Base-by-base conservation (phyloP, 2,113 vertebrate species). In the Phylloscopus whistleri region DNA sequence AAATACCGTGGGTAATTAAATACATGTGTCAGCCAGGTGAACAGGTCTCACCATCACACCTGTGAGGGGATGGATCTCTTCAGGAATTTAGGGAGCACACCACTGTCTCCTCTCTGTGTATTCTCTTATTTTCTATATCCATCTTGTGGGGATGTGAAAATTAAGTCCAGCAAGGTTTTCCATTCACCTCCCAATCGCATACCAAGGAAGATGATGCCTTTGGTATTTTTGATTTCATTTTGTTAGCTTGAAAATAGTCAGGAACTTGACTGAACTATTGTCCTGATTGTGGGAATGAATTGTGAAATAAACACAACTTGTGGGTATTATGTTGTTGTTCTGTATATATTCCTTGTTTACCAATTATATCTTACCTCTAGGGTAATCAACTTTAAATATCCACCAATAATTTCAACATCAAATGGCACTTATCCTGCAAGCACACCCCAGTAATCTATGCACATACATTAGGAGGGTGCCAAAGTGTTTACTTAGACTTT, bases 311-410 rank as follows among this genome's bases (percentile, higher is more conserved):
- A 72, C 70, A 16, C 16, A 81, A 84, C 83, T 81, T 67, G 68
- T 84, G 46, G 41, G 90, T 94, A 44, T 93, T 51, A 78, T n/a
- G 44, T 83, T 95, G 91, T 95, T 94, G 79, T 81, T 96, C 90
- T 90, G 83, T 90, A 30, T 64, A 39, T 90, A 68, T 92, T 96
- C 90, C 68, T 92, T 97, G 90, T 93, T 97, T 96, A 93, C 86
- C 94, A 95, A 95, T 96, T 97, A 92, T 72, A 60, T 90, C 58
- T 92, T 95, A 86, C 81, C 92, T 96, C 94, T 81, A 88, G 90
- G 94, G 95, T 94, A 95, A 97, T 96, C 93, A 96, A 72, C 90
- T 90, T 89, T 86, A 96, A 96, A 97, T 94, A 96, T 92, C 92
- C 49, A 56, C 90, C 66, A 53, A 94, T 94, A 96, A 90, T 81